Evolutionary conservation across 2,797 vertebrate genomes (phyloP).

Genomic region (Anolis apletophallus): DNA sequence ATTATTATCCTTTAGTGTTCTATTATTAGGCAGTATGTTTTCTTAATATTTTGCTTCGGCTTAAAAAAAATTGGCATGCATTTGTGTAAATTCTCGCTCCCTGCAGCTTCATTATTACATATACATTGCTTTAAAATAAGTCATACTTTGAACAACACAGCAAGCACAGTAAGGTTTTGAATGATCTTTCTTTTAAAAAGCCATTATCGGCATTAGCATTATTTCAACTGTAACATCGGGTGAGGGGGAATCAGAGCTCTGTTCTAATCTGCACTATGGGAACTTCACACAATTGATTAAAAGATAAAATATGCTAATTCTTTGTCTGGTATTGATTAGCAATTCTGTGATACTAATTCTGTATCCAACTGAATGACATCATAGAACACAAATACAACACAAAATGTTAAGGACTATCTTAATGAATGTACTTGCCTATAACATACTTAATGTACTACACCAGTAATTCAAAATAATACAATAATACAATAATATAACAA

Average conservation of each 20-base stretch:
- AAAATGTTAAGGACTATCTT: not conserved
- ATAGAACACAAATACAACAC: constrained; percentile 28
- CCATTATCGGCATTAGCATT: not conserved
- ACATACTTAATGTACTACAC: not conserved
- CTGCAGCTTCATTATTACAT: not conserved
- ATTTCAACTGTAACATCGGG: constrained; percentile 20
- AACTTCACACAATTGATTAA: not conserved
- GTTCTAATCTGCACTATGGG: constrained; percentile 37
- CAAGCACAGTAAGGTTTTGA: constrained; percentile 4
- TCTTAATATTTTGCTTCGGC: not conserved
- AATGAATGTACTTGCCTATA: constrained; percentile 27
- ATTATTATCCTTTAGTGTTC: too few species aligned
- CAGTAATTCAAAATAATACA: constrained; percentile 27
- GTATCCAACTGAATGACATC: constrained; percentile 18
- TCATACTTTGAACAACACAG: not conserved
- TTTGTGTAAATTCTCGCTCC: constrained; percentile 14
- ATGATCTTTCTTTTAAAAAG: not conserved
- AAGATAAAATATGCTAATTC: constrained; percentile 47
- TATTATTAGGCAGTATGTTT: not conserved
- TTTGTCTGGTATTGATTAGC: constrained; percentile 27
- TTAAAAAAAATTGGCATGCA: not conserved
- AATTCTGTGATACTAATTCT: constrained; percentile 41
- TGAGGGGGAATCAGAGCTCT: constrained; percentile 38
- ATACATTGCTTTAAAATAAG: not conserved
- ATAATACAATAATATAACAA: constrained; percentile 3